phyloP scores from a whole-genome alignment of 2,113 vertebrate species.

The Solenodon paradoxus region DNA sequence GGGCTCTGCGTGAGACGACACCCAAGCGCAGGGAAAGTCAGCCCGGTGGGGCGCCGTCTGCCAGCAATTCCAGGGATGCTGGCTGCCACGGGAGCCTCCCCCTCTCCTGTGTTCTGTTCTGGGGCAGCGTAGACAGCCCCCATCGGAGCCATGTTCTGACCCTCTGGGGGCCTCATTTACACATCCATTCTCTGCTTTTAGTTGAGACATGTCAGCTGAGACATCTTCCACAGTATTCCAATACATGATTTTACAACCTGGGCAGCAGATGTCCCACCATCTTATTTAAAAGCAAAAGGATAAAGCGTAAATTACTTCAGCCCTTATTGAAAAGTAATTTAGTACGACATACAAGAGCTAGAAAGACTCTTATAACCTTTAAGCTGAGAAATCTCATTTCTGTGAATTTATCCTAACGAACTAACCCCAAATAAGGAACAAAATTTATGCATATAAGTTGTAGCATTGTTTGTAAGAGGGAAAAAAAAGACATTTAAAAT shows the following conservation, averaged over 20 bases:
- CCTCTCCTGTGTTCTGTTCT: background rate
- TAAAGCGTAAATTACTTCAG: background rate
- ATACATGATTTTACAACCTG: background rate
- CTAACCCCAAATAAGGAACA: background rate
- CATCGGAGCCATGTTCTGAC: background rate
- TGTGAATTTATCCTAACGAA: background rate
- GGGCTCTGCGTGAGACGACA: background rate
- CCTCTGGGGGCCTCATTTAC: background rate
- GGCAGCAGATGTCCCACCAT: background rate
- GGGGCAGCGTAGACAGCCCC: background rate
- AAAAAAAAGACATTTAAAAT: slow-evolving; percentile 49
- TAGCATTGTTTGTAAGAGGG: background rate
- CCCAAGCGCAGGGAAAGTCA: background rate
- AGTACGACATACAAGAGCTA: background rate
- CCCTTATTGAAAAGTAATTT: background rate
- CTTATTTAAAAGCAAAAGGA: background rate
- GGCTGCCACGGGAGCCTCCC: background rate
- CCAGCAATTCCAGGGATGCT: background rate
- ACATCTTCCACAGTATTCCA: background rate
- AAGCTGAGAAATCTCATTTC: background rate
- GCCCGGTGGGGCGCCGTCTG: fast-evolving
- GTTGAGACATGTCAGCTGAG: too few relatives aligned
- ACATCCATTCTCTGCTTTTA: background rate
- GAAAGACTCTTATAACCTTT: background rate
- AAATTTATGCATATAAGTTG: background rate